phyloP scores from a whole-genome alignment of 2,113 vertebrate species.

The Microcebus murinus region DNA sequence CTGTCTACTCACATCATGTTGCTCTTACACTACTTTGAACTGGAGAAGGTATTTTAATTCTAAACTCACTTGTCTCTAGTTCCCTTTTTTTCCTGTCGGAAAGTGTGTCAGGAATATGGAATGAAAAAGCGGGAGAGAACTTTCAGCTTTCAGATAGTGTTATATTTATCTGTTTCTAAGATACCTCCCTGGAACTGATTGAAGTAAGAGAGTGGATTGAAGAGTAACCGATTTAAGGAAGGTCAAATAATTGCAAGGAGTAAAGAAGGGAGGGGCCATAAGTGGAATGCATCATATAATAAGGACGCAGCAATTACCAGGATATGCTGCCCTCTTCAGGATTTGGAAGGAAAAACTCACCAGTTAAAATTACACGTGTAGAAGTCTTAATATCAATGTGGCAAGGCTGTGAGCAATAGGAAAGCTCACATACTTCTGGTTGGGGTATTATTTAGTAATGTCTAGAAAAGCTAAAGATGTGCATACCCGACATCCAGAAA shows the following conservation, averaged over 20 bases:
- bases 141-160: background rate
- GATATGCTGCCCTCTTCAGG: constrained; percentile 67
- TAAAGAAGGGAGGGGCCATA: background rate
- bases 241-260: constrained; percentile 33
- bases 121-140: background rate
- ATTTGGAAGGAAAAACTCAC: background rate
- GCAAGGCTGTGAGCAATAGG: background rate
- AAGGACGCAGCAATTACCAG: background rate
- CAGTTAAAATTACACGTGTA: background rate
- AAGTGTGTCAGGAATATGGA: constrained; percentile 31
- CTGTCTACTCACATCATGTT: constrained; percentile 17
- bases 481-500: background rate
- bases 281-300: background rate
- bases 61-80: constrained; percentile 4
- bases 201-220: background rate
- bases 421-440: background rate
- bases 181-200: background rate
- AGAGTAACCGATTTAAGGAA: background rate
- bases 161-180: constrained; percentile 25
- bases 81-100: constrained; percentile 23
- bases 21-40: constrained; percentile 51
- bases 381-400: background rate
- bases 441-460: background rate
- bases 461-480: background rate
- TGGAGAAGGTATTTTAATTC: constrained; percentile 55